A percentile compares a stretch with the other conserved stretches of the same genome.
Conservation (phyloP, 2,888 invertebrate species). For the Hemaris fuciformis region DNA sequence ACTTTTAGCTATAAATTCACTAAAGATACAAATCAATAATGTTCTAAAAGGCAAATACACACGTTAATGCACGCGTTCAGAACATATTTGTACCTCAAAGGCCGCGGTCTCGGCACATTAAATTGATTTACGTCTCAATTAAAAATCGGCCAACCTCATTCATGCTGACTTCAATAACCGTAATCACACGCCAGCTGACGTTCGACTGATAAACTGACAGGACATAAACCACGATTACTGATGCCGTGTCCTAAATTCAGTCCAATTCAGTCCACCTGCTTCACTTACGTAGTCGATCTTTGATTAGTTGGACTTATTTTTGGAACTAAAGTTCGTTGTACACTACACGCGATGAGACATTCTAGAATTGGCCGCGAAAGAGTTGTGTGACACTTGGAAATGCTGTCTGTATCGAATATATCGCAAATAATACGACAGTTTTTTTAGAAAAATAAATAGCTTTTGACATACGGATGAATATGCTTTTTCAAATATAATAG, state of each 20-base stretch:
- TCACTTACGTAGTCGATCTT: not conserved
- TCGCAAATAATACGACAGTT: no score
- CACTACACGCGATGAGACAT: not conserved
- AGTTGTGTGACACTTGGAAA: no score
- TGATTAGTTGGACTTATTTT: slow-evolving; percentile 11
- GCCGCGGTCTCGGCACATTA: not conserved
- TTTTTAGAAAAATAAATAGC: no score
- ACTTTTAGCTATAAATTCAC: not conserved
- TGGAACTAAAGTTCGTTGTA: slow-evolving; percentile 2
- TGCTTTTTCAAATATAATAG: no score
- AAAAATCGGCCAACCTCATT: not conserved
- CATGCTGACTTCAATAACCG: not conserved
- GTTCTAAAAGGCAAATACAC: not conserved
- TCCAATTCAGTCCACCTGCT: not conserved
- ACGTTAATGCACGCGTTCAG: not conserved
- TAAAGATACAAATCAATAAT: not conserved
- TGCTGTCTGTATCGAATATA: no score
- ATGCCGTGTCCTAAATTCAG: slow-evolving; percentile 2
- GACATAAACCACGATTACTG: not conserved
- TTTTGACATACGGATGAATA: no score
- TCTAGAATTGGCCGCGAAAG: not conserved
- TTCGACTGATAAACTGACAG: not conserved
- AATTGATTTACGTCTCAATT: slow-evolving; percentile 6
- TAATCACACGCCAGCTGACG: not conserved
- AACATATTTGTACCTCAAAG: not conserved